Conservation (phyloP, 2,113 vertebrate genomes). For the Neodontobutis hainanensis region DNA sequence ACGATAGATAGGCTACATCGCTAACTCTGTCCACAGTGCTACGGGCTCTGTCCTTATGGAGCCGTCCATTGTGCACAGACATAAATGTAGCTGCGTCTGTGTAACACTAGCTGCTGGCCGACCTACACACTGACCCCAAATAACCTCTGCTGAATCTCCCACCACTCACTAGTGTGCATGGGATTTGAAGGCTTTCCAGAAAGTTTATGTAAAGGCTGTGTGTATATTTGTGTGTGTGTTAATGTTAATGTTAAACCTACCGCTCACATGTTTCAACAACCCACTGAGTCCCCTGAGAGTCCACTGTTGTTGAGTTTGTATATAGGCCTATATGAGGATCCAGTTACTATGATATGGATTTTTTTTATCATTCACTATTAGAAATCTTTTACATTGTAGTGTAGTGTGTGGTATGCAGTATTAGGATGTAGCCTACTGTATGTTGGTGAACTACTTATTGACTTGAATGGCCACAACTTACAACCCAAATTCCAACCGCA, state of each 20-base stretch:
- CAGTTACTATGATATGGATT: not conserved
- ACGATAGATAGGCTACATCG: not conserved
- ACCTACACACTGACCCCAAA: slow-evolving; percentile 40
- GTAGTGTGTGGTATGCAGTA: slow-evolving; percentile 7
- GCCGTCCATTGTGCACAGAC: slow-evolving; percentile 29
- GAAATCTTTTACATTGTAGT: slow-evolving; percentile 2
- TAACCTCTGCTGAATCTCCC: slow-evolving; percentile 11
- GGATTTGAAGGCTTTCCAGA: slow-evolving; percentile 45
- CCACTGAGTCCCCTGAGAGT: slow-evolving; percentile 18
- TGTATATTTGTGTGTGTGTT: slow-evolving; percentile 5
- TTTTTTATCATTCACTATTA: too few species aligned
- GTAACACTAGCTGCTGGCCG: slow-evolving; percentile 10
- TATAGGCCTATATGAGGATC: not conserved
- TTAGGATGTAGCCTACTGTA: slow-evolving; percentile 6
- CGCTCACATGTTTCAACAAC: slow-evolving; percentile 36
- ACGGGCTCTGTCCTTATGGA: slow-evolving; percentile 7
- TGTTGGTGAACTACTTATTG: not conserved
- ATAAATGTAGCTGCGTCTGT: slow-evolving; percentile 24
- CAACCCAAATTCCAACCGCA: slow-evolving; percentile 27
- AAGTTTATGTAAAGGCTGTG: not conserved
- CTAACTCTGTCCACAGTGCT: not conserved
- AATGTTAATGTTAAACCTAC: slow-evolving; percentile 47
- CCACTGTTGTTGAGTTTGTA: slow-evolving; percentile 1
- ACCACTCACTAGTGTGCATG: not conserved
- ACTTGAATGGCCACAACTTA: slow-evolving; percentile 18